Percentiles rank a stretch among this genome's conserved stretches.
phyloP scores from a whole-genome alignment of 2,113 vertebrate genomes.

The Nycticryphes semicollaris region DNA sequence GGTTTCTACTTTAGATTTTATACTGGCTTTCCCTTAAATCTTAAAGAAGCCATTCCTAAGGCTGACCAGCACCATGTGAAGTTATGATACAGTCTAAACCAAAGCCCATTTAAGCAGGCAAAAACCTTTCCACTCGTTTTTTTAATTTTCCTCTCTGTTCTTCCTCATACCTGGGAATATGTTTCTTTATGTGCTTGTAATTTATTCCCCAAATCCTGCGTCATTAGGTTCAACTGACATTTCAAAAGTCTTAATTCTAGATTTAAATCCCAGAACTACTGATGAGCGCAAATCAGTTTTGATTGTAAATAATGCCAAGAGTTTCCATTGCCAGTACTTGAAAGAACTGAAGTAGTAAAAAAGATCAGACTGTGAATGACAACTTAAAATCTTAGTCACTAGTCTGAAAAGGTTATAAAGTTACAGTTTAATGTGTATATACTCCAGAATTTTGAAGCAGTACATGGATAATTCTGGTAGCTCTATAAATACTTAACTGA shows the following conservation, averaged over 20 bases:
- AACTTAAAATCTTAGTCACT: slow-evolving; percentile 36
- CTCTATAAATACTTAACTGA: slow-evolving; percentile 52
- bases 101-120: not conserved
- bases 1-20: not conserved
- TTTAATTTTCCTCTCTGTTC: not conserved
- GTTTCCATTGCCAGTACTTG: slow-evolving; percentile 9
- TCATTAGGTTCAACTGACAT: not conserved
- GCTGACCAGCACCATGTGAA: not conserved
- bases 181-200: not conserved
- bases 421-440: slow-evolving; percentile 48
- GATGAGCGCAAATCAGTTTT: slow-evolving; percentile 8
- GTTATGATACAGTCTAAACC: not conserved
- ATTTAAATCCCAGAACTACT: slow-evolving; percentile 24
- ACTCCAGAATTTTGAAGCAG: slow-evolving; percentile 46
- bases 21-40: not conserved
- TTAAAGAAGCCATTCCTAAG: not conserved
- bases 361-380: slow-evolving; percentile 49
- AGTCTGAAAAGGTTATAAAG: slow-evolving; percentile 57
- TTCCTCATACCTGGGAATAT: not conserved
- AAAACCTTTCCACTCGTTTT: not conserved
- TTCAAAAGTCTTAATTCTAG: not conserved
- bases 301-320: slow-evolving; percentile 42
- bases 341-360: slow-evolving; percentile 61
- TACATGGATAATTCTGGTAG: slow-evolving; percentile 40
- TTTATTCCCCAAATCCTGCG: not conserved